phyloP scores from a whole-genome alignment of 2,113 vertebrate species.

The Apteryx owenii region DNA sequence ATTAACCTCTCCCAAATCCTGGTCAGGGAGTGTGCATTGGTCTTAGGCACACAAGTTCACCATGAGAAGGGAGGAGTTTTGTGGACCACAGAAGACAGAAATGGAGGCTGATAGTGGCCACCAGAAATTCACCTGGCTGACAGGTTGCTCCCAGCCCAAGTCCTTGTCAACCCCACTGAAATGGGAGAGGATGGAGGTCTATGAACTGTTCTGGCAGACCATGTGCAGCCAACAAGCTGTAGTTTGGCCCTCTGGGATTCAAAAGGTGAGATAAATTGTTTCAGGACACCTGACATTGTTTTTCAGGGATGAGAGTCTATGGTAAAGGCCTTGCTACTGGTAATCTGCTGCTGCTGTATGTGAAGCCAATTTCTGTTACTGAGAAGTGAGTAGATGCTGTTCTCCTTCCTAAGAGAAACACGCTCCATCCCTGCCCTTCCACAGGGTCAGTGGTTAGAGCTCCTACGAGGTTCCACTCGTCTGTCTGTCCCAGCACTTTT shows the following conservation, averaged over 20 bases:
- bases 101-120: not conserved
- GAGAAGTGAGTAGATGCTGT: not conserved
- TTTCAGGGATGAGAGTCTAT: not conserved
- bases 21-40: not conserved
- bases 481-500: not conserved
- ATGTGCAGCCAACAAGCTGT: not conserved
- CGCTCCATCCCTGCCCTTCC: not conserved
- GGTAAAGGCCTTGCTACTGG: not conserved
- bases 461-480: not conserved
- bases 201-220: not conserved
- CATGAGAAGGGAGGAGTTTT: not conserved
- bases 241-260: not conserved
- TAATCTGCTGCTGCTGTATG: not conserved
- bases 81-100: not conserved
- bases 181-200: not conserved
- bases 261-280: not conserved
- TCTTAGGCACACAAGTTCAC: not conserved
- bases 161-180: not conserved
- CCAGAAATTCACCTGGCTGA: not conserved
- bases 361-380: not conserved
- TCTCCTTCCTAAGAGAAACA: not conserved
- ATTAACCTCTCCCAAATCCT: conserved; percentile 11
- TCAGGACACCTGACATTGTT: not conserved
- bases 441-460: not conserved
- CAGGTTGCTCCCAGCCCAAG: not conserved